A percentile compares a stretch with the other conserved stretches of the same genome.
Evolutionary conservation across 2,888 invertebrate genomes (phyloP).

Genomic region (Dermolepida albohirtum): DNA sequence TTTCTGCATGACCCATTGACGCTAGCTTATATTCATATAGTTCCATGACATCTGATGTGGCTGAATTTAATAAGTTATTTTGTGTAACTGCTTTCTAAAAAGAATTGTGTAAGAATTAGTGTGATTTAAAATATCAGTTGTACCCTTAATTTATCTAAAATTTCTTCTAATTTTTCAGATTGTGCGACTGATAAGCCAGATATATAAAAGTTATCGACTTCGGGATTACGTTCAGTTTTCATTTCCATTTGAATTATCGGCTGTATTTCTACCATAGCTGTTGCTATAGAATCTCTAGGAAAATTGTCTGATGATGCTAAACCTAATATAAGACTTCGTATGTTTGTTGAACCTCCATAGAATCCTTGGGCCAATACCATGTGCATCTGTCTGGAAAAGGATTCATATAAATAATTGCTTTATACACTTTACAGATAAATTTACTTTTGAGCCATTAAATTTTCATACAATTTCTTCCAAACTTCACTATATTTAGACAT

Average conservation of each 20-base stretch:
- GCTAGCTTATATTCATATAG: conserved; percentile 78
- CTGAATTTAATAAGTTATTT: conserved; percentile 70
- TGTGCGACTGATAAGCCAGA: conserved; percentile 58
- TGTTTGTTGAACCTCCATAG: conserved; percentile 64
- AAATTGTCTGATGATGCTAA: conserved; percentile 57
- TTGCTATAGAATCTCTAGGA: conserved; percentile 53
- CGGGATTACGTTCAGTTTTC: conserved; percentile 39
- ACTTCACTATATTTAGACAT: conserved; percentile 63
- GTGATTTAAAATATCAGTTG: background rate
- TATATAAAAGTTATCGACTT: conserved; percentile 50
- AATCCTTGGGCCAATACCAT: conserved; percentile 67
- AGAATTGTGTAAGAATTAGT: background rate
- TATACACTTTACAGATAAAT: conserved; percentile 26
- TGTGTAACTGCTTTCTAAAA: conserved; percentile 63
- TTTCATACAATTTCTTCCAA: conserved; percentile 65
- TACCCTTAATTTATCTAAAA: conserved; percentile 50
- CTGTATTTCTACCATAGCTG: conserved; percentile 55
- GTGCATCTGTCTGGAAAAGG: conserved; percentile 62
- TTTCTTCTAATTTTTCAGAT: conserved; percentile 56
- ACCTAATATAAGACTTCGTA: conserved; percentile 63
- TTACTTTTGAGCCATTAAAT: conserved; percentile 62
- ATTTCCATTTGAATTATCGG: conserved; percentile 43
- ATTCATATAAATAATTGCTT: conserved; percentile 7
- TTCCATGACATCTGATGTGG: conserved; percentile 78
- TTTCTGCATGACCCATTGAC: conserved; percentile 67